These are phyloP conservation scores for Bombus pascuorum DNA, from an alignment of 1,140 invertebrate genomes.

Conservation along the genomic window DNA sequence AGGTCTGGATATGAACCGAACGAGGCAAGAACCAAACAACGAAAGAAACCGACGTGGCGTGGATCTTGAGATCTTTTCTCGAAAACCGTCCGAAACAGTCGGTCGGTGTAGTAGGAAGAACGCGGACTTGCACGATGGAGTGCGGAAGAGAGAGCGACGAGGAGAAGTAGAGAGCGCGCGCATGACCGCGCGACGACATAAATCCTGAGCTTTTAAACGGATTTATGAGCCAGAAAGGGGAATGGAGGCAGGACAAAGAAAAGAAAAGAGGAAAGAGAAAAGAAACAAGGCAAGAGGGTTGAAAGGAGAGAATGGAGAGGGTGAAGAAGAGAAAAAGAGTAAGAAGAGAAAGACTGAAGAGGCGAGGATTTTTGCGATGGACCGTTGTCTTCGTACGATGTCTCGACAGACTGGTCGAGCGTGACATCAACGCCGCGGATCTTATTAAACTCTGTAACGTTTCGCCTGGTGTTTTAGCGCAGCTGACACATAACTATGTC, in stretches of 20 bases:
- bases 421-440: constrained; percentile 48
- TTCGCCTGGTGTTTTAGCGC: neutral
- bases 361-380: constrained; percentile 57
- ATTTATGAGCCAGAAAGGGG: constrained; percentile 52
- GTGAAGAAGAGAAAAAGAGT: neutral
- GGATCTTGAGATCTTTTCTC: constrained; percentile 14
- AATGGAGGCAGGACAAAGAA: constrained; percentile 19
- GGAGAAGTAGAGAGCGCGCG: neutral
- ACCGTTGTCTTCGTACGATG: constrained; percentile 23
- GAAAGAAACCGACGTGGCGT: constrained; percentile 24
- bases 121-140: neutral
- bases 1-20: neutral
- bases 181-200: constrained; percentile 54
- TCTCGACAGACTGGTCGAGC: constrained; percentile 20
- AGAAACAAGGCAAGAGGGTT: too few relatives aligned
- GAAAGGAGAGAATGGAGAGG: neutral
- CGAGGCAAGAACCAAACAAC: neutral
- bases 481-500: constrained; percentile 8
- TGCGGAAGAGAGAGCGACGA: neutral
- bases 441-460: constrained; percentile 52
- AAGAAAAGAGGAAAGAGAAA: neutral
- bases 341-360: neutral
- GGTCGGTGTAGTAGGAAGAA: constrained; percentile 5
- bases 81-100: constrained; percentile 47
- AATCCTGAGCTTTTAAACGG: constrained; percentile 56